These are phyloP conservation scores for Elanoides forficatus DNA, from an alignment of 2,113 vertebrate species.

Conservation along the genomic window DNA sequence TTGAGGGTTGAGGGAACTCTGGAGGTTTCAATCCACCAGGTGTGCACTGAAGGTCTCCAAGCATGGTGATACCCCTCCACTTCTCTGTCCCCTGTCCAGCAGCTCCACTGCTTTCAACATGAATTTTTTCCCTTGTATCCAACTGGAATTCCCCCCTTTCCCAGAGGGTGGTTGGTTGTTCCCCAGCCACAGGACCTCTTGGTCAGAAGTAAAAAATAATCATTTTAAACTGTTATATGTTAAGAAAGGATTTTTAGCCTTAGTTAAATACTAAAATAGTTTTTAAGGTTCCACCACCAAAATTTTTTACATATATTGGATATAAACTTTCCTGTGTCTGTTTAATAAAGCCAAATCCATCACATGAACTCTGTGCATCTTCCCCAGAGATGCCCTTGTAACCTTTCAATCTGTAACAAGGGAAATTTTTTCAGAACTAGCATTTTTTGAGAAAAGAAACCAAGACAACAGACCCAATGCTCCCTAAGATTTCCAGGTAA, in stretches of 20 bases:
- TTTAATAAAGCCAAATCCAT: neutral
- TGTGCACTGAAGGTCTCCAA: neutral
- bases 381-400: neutral
- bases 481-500: neutral
- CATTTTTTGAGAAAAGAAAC: neutral
- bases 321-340: neutral
- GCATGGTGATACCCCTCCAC: neutral
- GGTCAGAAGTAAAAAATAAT: neutral
- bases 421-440: neutral
- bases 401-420: neutral
- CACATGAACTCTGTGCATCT: neutral
- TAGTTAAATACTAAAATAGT: neutral
- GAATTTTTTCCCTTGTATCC: neutral
- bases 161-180: neutral
- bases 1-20: neutral
- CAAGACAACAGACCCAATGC: no score
- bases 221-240: neutral
- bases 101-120: accelerated
- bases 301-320: neutral
- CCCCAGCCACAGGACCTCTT: neutral
- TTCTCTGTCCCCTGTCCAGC: neutral
- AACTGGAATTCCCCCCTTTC: neutral
- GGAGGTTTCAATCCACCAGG: neutral
- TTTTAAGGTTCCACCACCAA: neutral
- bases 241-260: neutral